Conservation (phyloP, 2,797 vertebrate species). For the Thamnophis elegans region DNA sequence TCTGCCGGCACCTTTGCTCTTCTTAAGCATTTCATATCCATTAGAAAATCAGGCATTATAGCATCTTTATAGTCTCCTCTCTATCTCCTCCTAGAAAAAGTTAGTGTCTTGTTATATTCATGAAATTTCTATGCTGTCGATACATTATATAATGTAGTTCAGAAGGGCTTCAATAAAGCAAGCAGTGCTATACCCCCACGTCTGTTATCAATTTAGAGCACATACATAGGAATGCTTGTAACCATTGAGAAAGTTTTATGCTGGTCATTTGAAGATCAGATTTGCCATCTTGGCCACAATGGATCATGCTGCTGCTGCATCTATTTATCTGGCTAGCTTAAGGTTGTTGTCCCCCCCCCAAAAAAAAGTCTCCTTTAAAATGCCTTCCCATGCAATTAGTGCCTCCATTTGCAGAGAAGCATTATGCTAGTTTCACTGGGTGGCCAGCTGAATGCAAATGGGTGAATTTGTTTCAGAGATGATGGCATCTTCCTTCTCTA, state of each 20-base stretch:
- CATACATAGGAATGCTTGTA: neutral
- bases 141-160: neutral
- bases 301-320: neutral
- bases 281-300: neutral
- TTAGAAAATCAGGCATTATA: neutral
- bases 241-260: neutral
- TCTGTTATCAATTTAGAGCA: neutral
- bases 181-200: neutral
- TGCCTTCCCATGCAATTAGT: neutral
- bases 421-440: neutral
- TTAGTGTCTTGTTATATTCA: neutral
- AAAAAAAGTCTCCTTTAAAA: neutral
- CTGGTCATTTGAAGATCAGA: neutral
- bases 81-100: neutral
- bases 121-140: neutral
- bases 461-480: neutral
- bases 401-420: neutral
- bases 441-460: neutral
- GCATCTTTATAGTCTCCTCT: neutral
- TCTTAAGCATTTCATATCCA: neutral
- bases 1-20: neutral
- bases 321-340: neutral
- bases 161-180: neutral
- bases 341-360: neutral
- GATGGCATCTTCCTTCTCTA: neutral